Evolutionary conservation across 1,140 invertebrate species (phyloP), one percentile per base, ranked within the genome.

Genomic region (Drosophila pallidifrons): DNA sequence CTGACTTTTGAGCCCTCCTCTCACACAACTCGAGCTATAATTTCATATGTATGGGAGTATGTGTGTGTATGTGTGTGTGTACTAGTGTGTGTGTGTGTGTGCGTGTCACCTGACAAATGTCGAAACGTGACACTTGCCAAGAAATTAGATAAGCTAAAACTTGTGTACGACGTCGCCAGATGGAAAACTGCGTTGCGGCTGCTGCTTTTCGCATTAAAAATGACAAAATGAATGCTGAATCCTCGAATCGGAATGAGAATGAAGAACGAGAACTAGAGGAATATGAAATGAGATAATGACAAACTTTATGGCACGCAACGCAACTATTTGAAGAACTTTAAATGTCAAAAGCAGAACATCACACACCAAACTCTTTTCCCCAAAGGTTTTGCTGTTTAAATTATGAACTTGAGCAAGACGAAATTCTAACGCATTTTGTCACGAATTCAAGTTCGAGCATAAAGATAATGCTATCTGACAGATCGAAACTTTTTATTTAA

Each of bases 71-170:
- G 43, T 49, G 20, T 41, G 38, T 49, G 16, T 43, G 51, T 54
- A 1, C 41, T 43, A 16, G 20, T 51, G 52, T 51, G 13, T 54
- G 51, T 47, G 51, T 70, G 65, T 49, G 70, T 68, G 66, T 81
- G 64, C 61, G 72, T 74, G 81, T 87, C 70, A 88, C 83, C 83
- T 88, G 85, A 88, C 80, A 88, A 88, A 88, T 88, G 83, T 79
- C 83, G 78, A 88, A 88, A 89, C 86, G 85, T 89, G 85, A 89
- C 86, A 90, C 86, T 90, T 89, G 86, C 85, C 72, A 89, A 89
- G 81, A 85, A 89, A 89, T 89, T 89, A 89, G 81, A 90, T 89
- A 89, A 89, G 81, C 83, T 78, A 75, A 90, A 88, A 88, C 72
- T 88, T 89, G 30, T 64, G n/a, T 47, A 25, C 16, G 32, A 38